A percentile compares a stretch with the other conserved stretches of the same genome.
phyloP scores from a whole-genome alignment of 2,888 invertebrate species.

The Ariolimax columbianus region DNA sequence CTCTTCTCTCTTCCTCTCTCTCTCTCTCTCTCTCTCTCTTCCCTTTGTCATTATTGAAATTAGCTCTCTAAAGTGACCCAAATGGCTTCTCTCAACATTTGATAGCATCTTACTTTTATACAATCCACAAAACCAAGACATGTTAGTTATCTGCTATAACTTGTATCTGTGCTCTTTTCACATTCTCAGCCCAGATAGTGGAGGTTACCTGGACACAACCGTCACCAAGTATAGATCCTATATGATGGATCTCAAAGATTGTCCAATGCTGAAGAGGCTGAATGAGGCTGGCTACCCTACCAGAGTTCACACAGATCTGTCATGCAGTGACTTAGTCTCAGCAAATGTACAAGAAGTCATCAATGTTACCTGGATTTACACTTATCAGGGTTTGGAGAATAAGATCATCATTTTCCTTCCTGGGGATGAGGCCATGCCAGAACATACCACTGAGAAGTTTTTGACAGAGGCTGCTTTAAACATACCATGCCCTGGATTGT shows the following conservation, averaged over 20 bases:
- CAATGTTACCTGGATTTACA: conserved; percentile 52
- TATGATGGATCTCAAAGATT: conserved; percentile 40
- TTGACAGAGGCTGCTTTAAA: conserved; percentile 42
- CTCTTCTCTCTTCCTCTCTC: no score
- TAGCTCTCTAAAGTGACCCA: no score
- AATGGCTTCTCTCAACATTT: no score
- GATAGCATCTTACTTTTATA: no score
- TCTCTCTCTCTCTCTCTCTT: no score
- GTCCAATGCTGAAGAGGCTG: conserved; percentile 39
- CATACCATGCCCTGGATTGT: conserved; percentile 48
- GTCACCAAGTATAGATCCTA: conserved; percentile 42
- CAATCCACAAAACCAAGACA: no score
- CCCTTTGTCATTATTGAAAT: no score
- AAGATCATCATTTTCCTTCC: conserved; percentile 53
- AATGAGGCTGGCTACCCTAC: conserved; percentile 29
- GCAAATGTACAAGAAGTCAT: conserved; percentile 21
- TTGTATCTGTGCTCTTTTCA: background rate
- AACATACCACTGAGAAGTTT: background rate
- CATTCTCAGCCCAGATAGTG: conserved; percentile 27
- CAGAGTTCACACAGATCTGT: conserved; percentile 42
- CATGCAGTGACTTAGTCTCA: conserved; percentile 33
- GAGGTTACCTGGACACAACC: conserved; percentile 51
- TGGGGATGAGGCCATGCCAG: conserved; percentile 46
- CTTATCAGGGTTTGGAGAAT: conserved; percentile 56
- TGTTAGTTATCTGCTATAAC: background rate